Evolutionary conservation across 1,140 invertebrate genomes (phyloP), one percentile per base, ranked within the genome.

Genomic region (Hesperophylax magnus): DNA sequence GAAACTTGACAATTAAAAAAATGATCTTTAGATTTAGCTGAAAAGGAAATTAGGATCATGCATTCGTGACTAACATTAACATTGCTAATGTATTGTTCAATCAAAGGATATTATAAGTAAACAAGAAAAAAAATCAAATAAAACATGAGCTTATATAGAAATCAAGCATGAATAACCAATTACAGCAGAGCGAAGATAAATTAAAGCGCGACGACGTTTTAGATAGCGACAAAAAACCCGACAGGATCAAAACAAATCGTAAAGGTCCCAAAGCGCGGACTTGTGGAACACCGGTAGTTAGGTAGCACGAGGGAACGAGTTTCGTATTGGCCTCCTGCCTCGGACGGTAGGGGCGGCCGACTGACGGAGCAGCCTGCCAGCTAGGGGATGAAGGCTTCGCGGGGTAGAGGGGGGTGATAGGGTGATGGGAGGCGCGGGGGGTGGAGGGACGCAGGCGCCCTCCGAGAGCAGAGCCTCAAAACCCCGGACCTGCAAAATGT

Each of bases 341-440:
- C 71, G 53, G 15, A 39, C 53, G 53, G n/a, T 27, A 18, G n/a
- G 53, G 71, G 53, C 71, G 71, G 71, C 71, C 71, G 71, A 75
- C 71, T 75, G 53, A 56, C 9, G 71, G 71, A 20, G 14, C 22
- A 27, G 15, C 22, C 52, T 9, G 52, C 53, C 71, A 18, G 39
- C 52, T 6, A 11, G 53, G 18, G 71, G 54, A n/a, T 9, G 69
- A 15, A n/a, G n/a, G 34, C 34, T 39, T n/a, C 17, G 18, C n/a
- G 18, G n/a, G 67, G 69, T n/a, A 18, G 5, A 34, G 39, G 34
- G 34, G 34, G 18, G 39, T 15, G 69, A 47, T 67, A n/a, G 17
- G 7, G 31, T 20, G 17, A 8, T 6, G 15, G 2, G 17, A 1
- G 15, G 31, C 31, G 67, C 17, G 11, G 39, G 34, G 34, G n/a